phyloP scores from a whole-genome alignment of 1,140 invertebrate species.

The Nephila pilipes region DNA sequence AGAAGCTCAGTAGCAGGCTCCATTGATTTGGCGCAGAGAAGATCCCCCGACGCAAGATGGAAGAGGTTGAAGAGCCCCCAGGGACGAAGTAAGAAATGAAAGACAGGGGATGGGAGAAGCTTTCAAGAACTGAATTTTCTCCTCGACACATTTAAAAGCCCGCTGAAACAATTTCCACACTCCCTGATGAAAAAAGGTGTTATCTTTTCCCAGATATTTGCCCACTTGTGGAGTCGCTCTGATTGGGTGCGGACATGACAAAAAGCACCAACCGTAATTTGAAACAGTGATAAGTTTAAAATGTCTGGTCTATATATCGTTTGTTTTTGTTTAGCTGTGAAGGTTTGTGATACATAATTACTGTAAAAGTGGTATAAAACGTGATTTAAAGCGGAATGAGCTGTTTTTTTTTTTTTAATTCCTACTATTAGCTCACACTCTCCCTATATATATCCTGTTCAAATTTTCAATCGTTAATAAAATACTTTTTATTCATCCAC shows the following conservation, averaged over 20 bases:
- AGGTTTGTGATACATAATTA: too few relatives aligned
- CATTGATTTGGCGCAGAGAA: background rate
- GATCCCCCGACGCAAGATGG: background rate
- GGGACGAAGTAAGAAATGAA: constrained; percentile 60
- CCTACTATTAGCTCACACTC: too few relatives aligned
- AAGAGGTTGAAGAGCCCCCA: constrained; percentile 45
- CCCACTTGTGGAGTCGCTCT: constrained; percentile 61
- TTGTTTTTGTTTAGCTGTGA: too few relatives aligned
- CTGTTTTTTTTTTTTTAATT: too few relatives aligned
- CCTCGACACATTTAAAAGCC: constrained; percentile 71
- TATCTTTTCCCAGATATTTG: constrained; percentile 72
- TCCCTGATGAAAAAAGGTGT: constrained; percentile 74
- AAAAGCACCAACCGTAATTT: constrained; percentile 29
- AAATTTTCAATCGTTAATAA: too few relatives aligned
- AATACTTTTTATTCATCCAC: too few relatives aligned
- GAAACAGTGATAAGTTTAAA: too few relatives aligned
- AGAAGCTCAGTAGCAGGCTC: background rate
- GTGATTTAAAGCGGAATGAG: too few relatives aligned
- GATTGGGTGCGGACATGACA: background rate
- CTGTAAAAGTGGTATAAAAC: too few relatives aligned
- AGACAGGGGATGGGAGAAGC: constrained; percentile 23
- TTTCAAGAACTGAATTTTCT: constrained; percentile 65
- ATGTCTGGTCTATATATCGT: too few relatives aligned
- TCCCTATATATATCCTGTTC: too few relatives aligned
- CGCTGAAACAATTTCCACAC: constrained; percentile 72